A percentile compares a stretch with the other conserved stretches of the same genome.
These are phyloP conservation scores for Pimpla rufipes DNA, from an alignment of 2,888 invertebrate species.

Conservation along the genomic window DNA sequence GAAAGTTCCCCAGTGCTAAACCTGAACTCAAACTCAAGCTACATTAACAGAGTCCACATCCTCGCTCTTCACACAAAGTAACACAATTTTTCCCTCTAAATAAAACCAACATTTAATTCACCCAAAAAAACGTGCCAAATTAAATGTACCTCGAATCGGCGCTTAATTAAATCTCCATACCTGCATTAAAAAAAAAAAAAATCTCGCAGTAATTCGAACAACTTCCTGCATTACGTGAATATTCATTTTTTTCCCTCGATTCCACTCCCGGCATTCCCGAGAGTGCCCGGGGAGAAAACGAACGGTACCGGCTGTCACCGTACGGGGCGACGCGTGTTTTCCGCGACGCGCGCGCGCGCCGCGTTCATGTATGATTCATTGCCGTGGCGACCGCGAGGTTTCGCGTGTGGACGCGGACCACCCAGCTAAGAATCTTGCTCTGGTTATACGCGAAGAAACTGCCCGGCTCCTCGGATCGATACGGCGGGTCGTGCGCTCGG, in stretches of 20 bases:
- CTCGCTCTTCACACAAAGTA: too few relatives aligned
- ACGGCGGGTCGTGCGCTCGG: slow-evolving; percentile 72
- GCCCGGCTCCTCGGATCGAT: slow-evolving; percentile 82
- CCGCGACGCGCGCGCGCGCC: slow-evolving; percentile 58
- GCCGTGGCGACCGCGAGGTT: slow-evolving; percentile 76
- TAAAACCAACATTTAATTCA: not conserved
- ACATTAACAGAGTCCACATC: too few relatives aligned
- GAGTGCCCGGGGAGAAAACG: slow-evolving; percentile 18
- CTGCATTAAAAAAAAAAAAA: not conserved
- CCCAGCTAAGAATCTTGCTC: slow-evolving; percentile 77
- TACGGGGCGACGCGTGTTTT: slow-evolving; percentile 69
- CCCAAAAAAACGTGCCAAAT: not conserved
- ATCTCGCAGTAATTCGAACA: not conserved
- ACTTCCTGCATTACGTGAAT: not conserved
- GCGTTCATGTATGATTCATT: slow-evolving; percentile 80
- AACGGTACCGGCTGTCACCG: slow-evolving; percentile 71
- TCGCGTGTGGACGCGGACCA: slow-evolving; percentile 78
- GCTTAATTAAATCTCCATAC: not conserved
- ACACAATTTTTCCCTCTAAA: too few relatives aligned
- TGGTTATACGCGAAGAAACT: slow-evolving; percentile 61
- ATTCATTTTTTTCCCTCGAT: slow-evolving; percentile 1
- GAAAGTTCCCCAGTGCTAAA: too few relatives aligned
- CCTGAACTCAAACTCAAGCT: too few relatives aligned
- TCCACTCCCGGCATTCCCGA: too few relatives aligned
- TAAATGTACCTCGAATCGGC: not conserved